These are phyloP conservation scores for Penelope pileata DNA, from an alignment of 2,113 vertebrate species.

Conservation along the genomic window DNA sequence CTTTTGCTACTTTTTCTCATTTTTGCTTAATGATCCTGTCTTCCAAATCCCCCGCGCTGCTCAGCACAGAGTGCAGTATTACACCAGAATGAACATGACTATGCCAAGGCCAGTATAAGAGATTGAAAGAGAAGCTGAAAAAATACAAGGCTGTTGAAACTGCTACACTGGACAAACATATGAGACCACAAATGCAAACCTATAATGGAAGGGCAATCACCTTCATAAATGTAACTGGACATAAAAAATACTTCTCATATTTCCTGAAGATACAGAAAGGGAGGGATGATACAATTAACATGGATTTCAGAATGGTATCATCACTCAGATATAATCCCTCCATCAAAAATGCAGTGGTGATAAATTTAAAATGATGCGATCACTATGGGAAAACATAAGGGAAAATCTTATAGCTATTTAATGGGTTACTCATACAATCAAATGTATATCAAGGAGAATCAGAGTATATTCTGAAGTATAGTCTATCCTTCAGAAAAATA, in stretches of 20 bases:
- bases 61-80: background rate
- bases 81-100: background rate
- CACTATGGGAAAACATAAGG: background rate
- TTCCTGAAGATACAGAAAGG: background rate
- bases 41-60: background rate
- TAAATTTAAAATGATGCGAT: background rate
- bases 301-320: background rate
- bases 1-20: background rate
- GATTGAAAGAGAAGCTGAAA: background rate
- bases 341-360: background rate
- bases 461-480: background rate
- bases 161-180: background rate
- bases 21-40: background rate
- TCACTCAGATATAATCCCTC: background rate
- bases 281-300: background rate
- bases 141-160: background rate
- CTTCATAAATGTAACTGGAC: background rate
- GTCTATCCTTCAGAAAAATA: background rate
- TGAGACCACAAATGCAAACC: background rate
- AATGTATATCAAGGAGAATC: background rate
- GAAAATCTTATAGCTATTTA: background rate
- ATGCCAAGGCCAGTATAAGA: background rate
- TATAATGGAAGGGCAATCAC: background rate
- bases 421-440: background rate
- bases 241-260: background rate